A percentile compares a stretch with the other conserved stretches of the same genome.
These are phyloP conservation scores for Neotoxoptera formosana DNA, from an alignment of 1,140 invertebrate species.

Conservation along the genomic window DNA sequence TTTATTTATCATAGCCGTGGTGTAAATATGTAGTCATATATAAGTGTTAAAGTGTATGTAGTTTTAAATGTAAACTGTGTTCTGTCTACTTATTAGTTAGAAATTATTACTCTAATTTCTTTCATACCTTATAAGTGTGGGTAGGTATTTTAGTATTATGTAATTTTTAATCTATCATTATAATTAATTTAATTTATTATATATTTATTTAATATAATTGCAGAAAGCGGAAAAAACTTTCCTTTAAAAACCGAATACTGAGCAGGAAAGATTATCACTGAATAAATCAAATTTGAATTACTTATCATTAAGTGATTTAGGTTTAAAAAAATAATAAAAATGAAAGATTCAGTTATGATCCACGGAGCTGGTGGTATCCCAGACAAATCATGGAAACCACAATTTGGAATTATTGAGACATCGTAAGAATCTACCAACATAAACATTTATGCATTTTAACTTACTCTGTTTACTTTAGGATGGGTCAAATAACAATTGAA, in stretches of 20 bases:
- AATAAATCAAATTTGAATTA: neutral
- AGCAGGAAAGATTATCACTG: neutral
- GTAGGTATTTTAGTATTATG: neutral
- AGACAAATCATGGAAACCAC: constrained; percentile 86
- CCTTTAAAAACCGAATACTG: neutral
- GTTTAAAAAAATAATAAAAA: constrained; percentile 23
- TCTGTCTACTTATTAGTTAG: neutral
- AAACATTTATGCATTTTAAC: constrained; percentile 28
- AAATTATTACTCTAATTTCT: neutral
- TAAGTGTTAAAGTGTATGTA: too few species aligned
- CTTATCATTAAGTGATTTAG: neutral
- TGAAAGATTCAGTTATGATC: constrained; percentile 48
- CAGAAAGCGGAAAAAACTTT: neutral
- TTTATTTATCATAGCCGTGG: neutral
- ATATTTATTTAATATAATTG: neutral
- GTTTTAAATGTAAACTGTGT: neutral
- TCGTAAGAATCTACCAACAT: constrained; percentile 69
- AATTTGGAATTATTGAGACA: constrained; percentile 81
- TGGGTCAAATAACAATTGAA: constrained; percentile 91
- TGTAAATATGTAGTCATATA: neutral
- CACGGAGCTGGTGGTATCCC: constrained; percentile 67
- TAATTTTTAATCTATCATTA: neutral
- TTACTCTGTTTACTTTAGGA: constrained; percentile 69
- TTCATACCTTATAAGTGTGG: neutral
- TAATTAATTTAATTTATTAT: too few species aligned